phyloP scores from a whole-genome alignment of 2,797 vertebrate species.

The Eleutherodactylus coqui region DNA sequence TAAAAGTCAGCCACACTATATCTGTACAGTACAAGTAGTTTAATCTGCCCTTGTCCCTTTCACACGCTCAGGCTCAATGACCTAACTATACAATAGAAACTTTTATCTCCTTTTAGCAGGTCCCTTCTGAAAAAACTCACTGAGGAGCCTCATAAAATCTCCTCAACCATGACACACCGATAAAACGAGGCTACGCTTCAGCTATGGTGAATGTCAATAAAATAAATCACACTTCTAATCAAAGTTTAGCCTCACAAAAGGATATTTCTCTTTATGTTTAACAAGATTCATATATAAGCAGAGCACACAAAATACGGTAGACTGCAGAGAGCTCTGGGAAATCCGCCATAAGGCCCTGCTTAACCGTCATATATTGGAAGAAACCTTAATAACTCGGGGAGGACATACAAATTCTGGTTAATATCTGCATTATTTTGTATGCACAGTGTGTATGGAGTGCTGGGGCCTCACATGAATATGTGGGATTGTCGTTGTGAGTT shows the following conservation, averaged over 20 bases:
- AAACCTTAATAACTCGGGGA: not conserved
- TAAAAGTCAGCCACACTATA: not conserved
- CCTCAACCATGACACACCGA: slow-evolving; percentile 34
- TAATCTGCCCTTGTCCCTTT: slow-evolving; percentile 26
- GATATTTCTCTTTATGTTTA: slow-evolving; percentile 17
- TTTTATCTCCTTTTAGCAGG: slow-evolving; percentile 44
- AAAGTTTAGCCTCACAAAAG: slow-evolving; percentile 34
- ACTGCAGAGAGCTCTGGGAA: not conserved
- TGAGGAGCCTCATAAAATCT: slow-evolving; percentile 45
- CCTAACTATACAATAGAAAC: slow-evolving; percentile 35
- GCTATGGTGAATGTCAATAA: slow-evolving; percentile 45
- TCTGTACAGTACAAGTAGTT: slow-evolving; percentile 13
- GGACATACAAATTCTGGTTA: not conserved
- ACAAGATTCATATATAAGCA: slow-evolving; percentile 14
- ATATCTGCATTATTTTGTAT: not conserved
- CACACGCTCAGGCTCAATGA: slow-evolving; percentile 20
- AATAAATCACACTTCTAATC: slow-evolving; percentile 42
- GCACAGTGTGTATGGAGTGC: too few species aligned
- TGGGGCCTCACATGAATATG: too few species aligned
- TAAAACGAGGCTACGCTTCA: slow-evolving; percentile 30
- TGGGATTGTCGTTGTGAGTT: too few species aligned
- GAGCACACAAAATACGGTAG: not conserved
- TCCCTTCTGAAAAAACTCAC: slow-evolving; percentile 23
- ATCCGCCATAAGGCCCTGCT: not conserved
- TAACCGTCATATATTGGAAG: not conserved